Conservation (phyloP, 2,888 invertebrate species). For the Stenotaenia linearis region DNA sequence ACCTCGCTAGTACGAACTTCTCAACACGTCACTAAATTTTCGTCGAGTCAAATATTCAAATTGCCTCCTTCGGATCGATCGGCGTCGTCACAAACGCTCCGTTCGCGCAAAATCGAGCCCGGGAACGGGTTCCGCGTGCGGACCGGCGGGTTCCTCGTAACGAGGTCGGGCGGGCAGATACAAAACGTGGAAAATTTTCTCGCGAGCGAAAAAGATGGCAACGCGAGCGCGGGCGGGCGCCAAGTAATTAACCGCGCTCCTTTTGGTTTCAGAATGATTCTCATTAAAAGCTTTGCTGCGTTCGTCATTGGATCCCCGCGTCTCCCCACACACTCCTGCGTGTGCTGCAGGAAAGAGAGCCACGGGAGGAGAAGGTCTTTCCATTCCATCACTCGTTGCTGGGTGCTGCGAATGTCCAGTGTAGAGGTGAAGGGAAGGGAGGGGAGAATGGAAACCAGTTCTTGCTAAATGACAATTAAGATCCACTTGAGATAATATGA, state of each 20-base stretch:
- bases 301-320: slow-evolving; percentile 30
- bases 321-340: not conserved
- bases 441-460: not conserved
- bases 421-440: too few species aligned
- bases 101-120: not conserved
- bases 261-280: slow-evolving; percentile 32
- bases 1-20: slow-evolving; percentile 27
- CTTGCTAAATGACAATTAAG: not conserved
- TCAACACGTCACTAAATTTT: not conserved
- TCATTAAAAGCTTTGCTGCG: slow-evolving; percentile 33
- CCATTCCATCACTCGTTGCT: not conserved
- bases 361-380: not conserved
- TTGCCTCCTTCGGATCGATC: not conserved
- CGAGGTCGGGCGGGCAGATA: not conserved
- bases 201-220: slow-evolving; percentile 1
- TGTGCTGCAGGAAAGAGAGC: not conserved
- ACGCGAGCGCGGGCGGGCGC: not conserved
- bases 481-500: not conserved
- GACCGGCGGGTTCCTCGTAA: not conserved
- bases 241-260: slow-evolving; percentile 31
- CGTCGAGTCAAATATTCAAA: not conserved
- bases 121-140: not conserved
- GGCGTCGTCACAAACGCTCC: not conserved
- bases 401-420: not conserved
- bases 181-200: not conserved